Percentiles rank a stretch among this genome's conserved stretches.
phyloP scores from a whole-genome alignment of 2,797 vertebrate species.

The Pelodytes ibericus region DNA sequence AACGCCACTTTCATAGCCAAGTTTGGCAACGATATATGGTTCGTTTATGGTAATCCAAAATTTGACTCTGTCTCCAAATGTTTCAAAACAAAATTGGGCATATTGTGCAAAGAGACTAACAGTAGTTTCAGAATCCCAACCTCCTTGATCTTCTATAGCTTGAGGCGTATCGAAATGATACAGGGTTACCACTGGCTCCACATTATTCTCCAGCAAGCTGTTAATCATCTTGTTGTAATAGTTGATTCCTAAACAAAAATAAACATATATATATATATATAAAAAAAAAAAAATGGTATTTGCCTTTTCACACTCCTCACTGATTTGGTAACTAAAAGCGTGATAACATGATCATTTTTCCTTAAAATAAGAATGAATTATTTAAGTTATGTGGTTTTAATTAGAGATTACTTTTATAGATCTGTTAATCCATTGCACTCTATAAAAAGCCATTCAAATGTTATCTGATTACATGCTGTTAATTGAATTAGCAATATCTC shows the following conservation, averaged over 20 bases:
- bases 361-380: too few relatives aligned
- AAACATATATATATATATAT: too few relatives aligned
- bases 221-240: slow-evolving; percentile 84
- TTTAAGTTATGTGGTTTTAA: too few relatives aligned
- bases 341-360: too few relatives aligned
- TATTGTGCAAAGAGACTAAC: slow-evolving; percentile 72
- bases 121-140: slow-evolving; percentile 71
- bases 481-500: too few relatives aligned
- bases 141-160: slow-evolving; percentile 76
- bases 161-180: slow-evolving; percentile 83
- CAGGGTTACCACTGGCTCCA: slow-evolving; percentile 77
- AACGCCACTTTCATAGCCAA: slow-evolving; percentile 69
- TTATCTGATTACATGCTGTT: too few relatives aligned
- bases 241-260: slow-evolving; percentile 67
- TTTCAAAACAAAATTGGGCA: slow-evolving; percentile 79
- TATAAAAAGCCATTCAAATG: too few relatives aligned
- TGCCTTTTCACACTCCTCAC: too few relatives aligned
- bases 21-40: slow-evolving; percentile 68
- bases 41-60: slow-evolving; percentile 84
- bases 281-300: too few relatives aligned
- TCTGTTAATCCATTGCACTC: too few relatives aligned
- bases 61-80: slow-evolving; percentile 79
- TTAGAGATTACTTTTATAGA: too few relatives aligned
- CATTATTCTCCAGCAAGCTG: slow-evolving; percentile 69
- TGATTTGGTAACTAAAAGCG: too few relatives aligned